Percentiles rank a stretch among this genome's conserved stretches.
Conservation (phyloP, 1,140 invertebrate species). For the Delia radicum region DNA sequence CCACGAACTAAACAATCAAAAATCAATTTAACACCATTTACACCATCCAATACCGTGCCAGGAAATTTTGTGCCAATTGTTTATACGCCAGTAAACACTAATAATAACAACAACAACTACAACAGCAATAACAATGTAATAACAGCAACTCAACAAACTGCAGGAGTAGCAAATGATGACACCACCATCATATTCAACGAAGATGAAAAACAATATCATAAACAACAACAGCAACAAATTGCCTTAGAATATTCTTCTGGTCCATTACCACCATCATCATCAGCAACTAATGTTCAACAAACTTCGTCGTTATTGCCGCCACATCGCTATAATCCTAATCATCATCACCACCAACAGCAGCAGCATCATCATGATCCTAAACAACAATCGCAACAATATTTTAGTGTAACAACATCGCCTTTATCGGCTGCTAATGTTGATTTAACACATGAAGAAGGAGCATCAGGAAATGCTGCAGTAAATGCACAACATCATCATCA, state of each 20-base stretch:
- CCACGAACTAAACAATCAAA: slow-evolving; percentile 52
- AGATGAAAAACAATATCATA: neutral
- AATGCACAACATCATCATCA: slow-evolving; percentile 1
- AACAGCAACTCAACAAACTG: slow-evolving; percentile 37
- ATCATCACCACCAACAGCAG: neutral
- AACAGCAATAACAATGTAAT: slow-evolving; percentile 50
- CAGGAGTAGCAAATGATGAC: slow-evolving; percentile 32
- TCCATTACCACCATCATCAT: neutral
- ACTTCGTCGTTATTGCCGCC: neutral
- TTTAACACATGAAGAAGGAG: neutral
- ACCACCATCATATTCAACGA: slow-evolving; percentile 14
- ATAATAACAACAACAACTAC: slow-evolving; percentile 37
- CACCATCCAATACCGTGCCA: slow-evolving; percentile 51
- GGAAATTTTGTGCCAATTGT: slow-evolving; percentile 55
- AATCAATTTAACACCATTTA: slow-evolving; percentile 55
- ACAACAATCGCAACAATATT: neutral
- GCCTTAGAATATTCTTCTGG: slow-evolving; percentile 2
- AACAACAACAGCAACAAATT: slow-evolving; percentile 37
- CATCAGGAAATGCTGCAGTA: neutral
- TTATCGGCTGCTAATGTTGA: slow-evolving; percentile 1
- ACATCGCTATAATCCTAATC: no score
- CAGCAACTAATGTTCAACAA: neutral
- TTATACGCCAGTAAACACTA: slow-evolving; percentile 47
- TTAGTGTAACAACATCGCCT: slow-evolving; percentile 4
- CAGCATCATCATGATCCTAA: slow-evolving; percentile 9